Percentiles rank a stretch among this genome's conserved stretches.
Conservation (phyloP, 2,113 vertebrate species). For the Notarius quadriscutis region DNA sequence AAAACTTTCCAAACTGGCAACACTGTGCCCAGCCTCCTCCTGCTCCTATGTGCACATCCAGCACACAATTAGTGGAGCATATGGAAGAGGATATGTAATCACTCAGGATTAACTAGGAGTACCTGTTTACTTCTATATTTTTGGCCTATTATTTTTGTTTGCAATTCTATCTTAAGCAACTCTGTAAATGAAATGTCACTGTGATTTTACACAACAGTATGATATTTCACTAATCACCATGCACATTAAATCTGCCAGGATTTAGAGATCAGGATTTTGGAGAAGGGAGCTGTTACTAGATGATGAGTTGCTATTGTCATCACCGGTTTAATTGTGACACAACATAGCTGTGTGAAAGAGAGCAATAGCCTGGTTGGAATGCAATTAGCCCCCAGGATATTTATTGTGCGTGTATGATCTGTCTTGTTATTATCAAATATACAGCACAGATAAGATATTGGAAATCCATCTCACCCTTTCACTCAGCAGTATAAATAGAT, state of each 20-base stretch:
- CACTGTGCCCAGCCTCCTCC: conserved; percentile 7
- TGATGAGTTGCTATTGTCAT: conserved; percentile 20
- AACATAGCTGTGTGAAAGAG: conserved; percentile 6
- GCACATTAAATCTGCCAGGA: conserved; percentile 16
- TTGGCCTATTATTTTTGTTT: neutral
- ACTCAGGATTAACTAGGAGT: conserved; percentile 9
- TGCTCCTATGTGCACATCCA: neutral
- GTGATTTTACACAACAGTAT: neutral
- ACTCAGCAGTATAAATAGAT: conserved; percentile 27
- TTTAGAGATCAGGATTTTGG: neutral
- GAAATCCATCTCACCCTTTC: conserved; percentile 16
- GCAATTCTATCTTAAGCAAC: neutral
- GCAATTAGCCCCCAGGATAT: conserved; percentile 26
- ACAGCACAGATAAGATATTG: conserved; percentile 34
- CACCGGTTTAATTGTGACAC: conserved; percentile 21
- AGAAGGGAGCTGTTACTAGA: neutral
- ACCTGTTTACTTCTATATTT: neutral
- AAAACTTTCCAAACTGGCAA: conserved; percentile 26
- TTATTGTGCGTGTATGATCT: conserved; percentile 28
- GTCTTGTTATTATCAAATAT: conserved; percentile 34
- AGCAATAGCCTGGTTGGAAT: conserved; percentile 15
- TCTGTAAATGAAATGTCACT: neutral
- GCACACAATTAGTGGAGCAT: conserved; percentile 16
- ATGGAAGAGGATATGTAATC: conserved; percentile 22
- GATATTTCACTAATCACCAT: neutral